A percentile compares a stretch with the other conserved stretches of the same genome.
phyloP scores from a whole-genome alignment of 1,140 invertebrate genomes.

The Chelonus insularis region DNA sequence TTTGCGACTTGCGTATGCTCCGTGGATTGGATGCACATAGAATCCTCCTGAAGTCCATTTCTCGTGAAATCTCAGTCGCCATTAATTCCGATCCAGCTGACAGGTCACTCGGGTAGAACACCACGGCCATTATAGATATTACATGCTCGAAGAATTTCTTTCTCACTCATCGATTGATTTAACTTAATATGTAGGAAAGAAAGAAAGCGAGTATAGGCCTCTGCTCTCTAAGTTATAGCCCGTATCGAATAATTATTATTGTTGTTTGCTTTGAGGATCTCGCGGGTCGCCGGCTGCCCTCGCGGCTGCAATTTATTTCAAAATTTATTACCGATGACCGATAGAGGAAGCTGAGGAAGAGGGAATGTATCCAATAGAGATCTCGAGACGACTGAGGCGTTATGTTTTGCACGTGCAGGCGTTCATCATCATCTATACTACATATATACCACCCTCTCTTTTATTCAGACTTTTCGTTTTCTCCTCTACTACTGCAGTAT shows the following conservation, averaged over 20 bases:
- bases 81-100: constrained; percentile 36
- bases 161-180: constrained; percentile 9
- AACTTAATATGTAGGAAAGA: neutral
- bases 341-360: constrained; percentile 28
- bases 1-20: neutral
- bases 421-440: too few species aligned
- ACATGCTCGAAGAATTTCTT: constrained; percentile 31
- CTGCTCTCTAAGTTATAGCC: constrained; percentile 35
- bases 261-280: constrained; percentile 40
- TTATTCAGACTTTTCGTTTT: too few species aligned
- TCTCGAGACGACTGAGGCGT: constrained; percentile 18
- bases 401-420: constrained; percentile 27
- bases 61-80: constrained; percentile 35
- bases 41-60: constrained; percentile 11
- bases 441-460: too few species aligned
- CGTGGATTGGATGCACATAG: constrained; percentile 1
- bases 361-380: constrained; percentile 26
- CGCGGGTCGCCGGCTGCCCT: constrained; percentile 33
- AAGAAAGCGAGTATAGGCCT: constrained; percentile 12
- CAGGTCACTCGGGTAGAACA: constrained; percentile 38
- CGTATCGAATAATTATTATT: constrained; percentile 42
- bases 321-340: constrained; percentile 41
- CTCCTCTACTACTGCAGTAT: too few species aligned
- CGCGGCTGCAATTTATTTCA: constrained; percentile 37
- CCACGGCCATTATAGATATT: constrained; percentile 37